These are phyloP conservation scores for Brachyrhaphis roseni DNA, from an alignment of 2,797 vertebrate genomes.

Conservation along the genomic window DNA sequence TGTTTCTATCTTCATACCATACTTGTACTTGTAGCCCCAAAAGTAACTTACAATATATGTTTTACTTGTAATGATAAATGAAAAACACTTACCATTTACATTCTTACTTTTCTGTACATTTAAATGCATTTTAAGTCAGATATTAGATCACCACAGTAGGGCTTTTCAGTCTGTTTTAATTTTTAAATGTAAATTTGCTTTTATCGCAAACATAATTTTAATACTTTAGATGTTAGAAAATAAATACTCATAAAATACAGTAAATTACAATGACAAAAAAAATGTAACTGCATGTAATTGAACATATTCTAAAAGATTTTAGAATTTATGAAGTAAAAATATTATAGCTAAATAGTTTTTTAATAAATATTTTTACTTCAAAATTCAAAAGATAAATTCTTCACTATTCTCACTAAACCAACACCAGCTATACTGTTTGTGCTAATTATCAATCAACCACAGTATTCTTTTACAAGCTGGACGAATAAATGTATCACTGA, in stretches of 20 bases:
- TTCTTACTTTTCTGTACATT: neutral
- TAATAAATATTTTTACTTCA: too few species aligned
- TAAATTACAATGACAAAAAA: neutral
- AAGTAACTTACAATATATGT: neutral
- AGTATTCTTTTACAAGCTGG: neutral
- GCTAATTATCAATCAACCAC: neutral
- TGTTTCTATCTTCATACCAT: neutral
- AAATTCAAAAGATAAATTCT: neutral
- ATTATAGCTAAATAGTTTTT: neutral
- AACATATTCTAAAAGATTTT: neutral
- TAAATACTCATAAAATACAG: neutral
- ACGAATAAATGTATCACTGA: constrained; percentile 10
- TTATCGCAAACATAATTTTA: neutral
- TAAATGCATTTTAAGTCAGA: neutral
- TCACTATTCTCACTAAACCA: neutral
- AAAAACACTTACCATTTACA: neutral
- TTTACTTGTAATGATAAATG: too few species aligned
- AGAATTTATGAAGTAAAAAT: neutral
- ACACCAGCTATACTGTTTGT: neutral
- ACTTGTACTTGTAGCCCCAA: neutral
- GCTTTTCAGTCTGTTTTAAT: neutral
- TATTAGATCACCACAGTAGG: neutral
- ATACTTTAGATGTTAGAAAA: neutral
- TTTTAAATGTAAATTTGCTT: neutral
- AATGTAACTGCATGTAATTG: neutral